Percentiles rank a stretch among this genome's conserved stretches.
These are phyloP conservation scores for Thunnus maccoyii DNA, from an alignment of 2,113 vertebrate species.

Conservation along the genomic window DNA sequence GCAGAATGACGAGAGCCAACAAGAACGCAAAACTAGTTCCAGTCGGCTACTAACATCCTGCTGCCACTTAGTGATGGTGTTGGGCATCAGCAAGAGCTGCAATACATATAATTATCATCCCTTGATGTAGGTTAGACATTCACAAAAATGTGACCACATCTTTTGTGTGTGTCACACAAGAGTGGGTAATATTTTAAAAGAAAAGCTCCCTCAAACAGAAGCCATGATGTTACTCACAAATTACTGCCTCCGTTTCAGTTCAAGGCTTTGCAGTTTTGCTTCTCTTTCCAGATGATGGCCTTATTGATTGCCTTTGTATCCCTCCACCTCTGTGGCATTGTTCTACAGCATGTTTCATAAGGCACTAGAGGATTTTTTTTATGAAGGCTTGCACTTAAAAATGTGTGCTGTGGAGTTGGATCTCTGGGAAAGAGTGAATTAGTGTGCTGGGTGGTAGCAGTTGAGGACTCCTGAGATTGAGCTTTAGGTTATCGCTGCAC, in stretches of 20 bases:
- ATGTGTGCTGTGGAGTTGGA: conserved; percentile 9
- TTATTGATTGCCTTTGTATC: conserved; percentile 63
- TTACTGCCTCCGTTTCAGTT: conserved; percentile 19
- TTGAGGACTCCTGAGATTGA: conserved; percentile 27
- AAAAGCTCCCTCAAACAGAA: conserved; percentile 56
- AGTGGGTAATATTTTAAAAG: conserved; percentile 38
- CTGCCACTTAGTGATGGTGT: too few relatives aligned
- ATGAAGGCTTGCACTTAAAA: conserved; percentile 29
- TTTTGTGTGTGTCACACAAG: too few relatives aligned
- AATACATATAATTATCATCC: too few relatives aligned
- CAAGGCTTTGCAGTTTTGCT: conserved; percentile 35
- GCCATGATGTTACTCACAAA: conserved; percentile 19
- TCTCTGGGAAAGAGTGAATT: conserved; percentile 37
- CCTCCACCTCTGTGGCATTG: conserved; percentile 26
- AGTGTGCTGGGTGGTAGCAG: conserved; percentile 9
- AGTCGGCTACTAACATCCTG: too few relatives aligned
- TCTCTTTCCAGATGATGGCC: conserved; percentile 61
- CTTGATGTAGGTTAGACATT: too few relatives aligned
- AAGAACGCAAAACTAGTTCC: too few relatives aligned
- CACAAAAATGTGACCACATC: not conserved
- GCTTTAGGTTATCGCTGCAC: conserved; percentile 25
- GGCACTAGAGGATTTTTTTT: conserved; percentile 52
- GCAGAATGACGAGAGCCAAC: too few relatives aligned
- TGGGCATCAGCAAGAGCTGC: too few relatives aligned
- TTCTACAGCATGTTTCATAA: conserved; percentile 28